These are phyloP conservation scores for Enteromius trimaculatus DNA, from an alignment of 2,797 vertebrate genomes.

Conservation along the genomic window DNA sequence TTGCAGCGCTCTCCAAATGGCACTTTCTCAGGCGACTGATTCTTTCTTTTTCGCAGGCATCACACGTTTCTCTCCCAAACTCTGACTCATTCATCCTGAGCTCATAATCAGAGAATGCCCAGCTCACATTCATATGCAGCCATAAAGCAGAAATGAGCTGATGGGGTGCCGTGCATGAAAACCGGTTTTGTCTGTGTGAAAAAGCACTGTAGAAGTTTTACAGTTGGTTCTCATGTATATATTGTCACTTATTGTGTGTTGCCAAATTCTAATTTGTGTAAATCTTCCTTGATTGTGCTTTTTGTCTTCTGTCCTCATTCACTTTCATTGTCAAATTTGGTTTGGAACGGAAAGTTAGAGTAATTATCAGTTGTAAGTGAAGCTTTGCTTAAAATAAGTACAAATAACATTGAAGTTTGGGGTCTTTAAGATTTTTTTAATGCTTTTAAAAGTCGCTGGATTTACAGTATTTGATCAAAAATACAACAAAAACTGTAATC, in stretches of 20 bases:
- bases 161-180: not conserved
- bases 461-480: not conserved
- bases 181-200: not conserved
- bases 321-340: not conserved
- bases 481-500: not conserved
- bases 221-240: not conserved
- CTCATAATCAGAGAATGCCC: slow-evolving; percentile 34
- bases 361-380: not conserved
- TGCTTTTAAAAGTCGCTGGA: not conserved
- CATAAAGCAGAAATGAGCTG: slow-evolving; percentile 8
- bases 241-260: not conserved
- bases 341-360: not conserved
- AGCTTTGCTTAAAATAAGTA: not conserved
- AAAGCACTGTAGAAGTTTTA: not conserved
- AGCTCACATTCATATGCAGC: not conserved
- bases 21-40: slow-evolving; percentile 37
- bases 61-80: slow-evolving; percentile 13
- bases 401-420: not conserved
- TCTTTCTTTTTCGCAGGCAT: slow-evolving; percentile 25
- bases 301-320: not conserved
- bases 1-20: slow-evolving; percentile 16
- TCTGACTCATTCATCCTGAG: slow-evolving; percentile 41
- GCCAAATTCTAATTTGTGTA: not conserved
- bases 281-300: not conserved
- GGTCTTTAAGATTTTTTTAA: not conserved